These are phyloP conservation scores for Naja naja DNA, from an alignment of 2,113 vertebrate genomes.

Conservation along the genomic window DNA sequence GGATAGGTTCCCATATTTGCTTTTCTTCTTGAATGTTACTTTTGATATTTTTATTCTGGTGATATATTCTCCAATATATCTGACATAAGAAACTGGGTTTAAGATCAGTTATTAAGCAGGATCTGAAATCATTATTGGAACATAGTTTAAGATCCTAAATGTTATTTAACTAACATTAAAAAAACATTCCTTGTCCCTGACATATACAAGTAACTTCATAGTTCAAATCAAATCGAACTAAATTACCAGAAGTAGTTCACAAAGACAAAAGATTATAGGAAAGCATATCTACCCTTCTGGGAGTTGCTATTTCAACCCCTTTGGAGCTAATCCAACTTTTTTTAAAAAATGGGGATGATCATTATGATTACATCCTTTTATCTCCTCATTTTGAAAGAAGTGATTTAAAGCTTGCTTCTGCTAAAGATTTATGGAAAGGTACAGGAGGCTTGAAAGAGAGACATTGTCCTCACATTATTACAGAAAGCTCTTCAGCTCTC, in stretches of 20 bases:
- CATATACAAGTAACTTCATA: not conserved
- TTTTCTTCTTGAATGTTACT: not conserved
- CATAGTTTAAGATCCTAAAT: not conserved
- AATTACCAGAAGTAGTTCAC: not conserved
- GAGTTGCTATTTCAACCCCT: conserved; percentile 18
- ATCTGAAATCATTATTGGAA: not conserved
- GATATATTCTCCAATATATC: not conserved
- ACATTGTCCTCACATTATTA: not conserved
- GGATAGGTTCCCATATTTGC: not conserved
- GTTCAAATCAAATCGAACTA: not conserved
- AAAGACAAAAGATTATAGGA: too few relatives aligned
- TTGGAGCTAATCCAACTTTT: not conserved
- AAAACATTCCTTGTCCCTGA: not conserved
- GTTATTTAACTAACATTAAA: not conserved
- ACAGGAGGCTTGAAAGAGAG: not conserved
- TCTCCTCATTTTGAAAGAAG: not conserved
- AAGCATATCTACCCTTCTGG: not conserved
- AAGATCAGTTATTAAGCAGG: not conserved
- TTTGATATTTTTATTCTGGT: not conserved
- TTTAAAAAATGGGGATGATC: conserved; percentile 46
- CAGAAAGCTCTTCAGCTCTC: not conserved
- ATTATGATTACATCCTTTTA: conserved; percentile 52
- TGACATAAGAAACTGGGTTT: not conserved
- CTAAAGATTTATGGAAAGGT: not conserved
- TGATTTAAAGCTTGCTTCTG: not conserved